phyloP scores from a whole-genome alignment of 1,140 invertebrate species.

The Trinorchestia longiramus region DNA sequence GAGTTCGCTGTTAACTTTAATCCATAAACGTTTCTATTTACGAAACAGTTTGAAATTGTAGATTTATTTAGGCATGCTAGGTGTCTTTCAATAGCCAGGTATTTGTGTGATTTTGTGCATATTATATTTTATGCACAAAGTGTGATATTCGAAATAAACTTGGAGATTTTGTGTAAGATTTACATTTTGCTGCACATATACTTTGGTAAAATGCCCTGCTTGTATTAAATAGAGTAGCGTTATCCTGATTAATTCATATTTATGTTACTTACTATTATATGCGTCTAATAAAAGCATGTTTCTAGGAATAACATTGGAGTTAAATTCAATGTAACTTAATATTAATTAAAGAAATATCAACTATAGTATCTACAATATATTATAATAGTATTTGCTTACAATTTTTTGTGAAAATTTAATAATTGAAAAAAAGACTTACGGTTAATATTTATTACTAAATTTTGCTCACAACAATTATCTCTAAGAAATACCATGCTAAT shows the following conservation, averaged over 20 bases:
- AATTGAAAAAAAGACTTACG: background rate
- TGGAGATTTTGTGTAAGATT: no score
- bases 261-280: background rate
- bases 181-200: no score
- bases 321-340: background rate
- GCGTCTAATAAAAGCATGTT: no score
- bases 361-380: background rate
- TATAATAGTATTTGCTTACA: background rate
- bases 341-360: background rate
- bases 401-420: background rate
- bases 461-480: background rate
- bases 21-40: background rate
- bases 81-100: no score
- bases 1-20: background rate
- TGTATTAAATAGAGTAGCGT: no score
- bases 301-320: background rate
- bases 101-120: no score
- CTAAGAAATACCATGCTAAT: background rate
- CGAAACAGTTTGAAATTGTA: no score
- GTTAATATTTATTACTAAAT: background rate
- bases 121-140: no score
- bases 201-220: no score
- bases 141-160: no score
- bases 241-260: background rate
- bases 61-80: no score